A percentile compares a stretch with the other conserved stretches of the same genome.
These are phyloP conservation scores for Actenoides hombroni DNA, from an alignment of 2,113 vertebrate genomes.

Conservation along the genomic window DNA sequence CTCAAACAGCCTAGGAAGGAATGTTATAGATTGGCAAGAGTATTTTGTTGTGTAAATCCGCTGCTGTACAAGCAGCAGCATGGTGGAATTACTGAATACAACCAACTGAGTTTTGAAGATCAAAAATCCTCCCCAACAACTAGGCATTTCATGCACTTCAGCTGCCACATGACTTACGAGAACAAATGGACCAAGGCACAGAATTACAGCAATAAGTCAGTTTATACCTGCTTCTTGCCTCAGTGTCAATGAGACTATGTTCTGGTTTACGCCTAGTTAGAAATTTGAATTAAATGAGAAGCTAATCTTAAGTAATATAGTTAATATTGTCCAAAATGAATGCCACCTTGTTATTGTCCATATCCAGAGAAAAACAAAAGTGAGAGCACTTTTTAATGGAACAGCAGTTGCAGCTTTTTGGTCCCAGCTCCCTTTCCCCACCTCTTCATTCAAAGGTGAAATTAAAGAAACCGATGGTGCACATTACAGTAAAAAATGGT, in stretches of 20 bases:
- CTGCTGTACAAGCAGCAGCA: background rate
- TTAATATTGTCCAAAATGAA: background rate
- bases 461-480: background rate
- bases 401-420: background rate
- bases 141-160: background rate
- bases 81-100: background rate
- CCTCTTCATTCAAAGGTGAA: background rate
- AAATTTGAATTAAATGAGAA: background rate
- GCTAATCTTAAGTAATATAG: background rate
- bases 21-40: background rate
- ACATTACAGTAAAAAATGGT: background rate
- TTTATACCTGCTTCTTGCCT: background rate
- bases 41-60: background rate
- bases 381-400: background rate
- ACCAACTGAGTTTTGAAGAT: background rate
- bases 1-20: fast-evolving
- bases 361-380: background rate
- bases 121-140: background rate
- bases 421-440: background rate
- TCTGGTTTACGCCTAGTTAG: background rate
- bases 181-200: background rate
- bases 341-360: background rate
- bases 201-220: background rate
- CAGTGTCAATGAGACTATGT: background rate
- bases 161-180: background rate